phyloP scores from a whole-genome alignment of 2,113 vertebrate genomes.

The Heliornis fulica region DNA sequence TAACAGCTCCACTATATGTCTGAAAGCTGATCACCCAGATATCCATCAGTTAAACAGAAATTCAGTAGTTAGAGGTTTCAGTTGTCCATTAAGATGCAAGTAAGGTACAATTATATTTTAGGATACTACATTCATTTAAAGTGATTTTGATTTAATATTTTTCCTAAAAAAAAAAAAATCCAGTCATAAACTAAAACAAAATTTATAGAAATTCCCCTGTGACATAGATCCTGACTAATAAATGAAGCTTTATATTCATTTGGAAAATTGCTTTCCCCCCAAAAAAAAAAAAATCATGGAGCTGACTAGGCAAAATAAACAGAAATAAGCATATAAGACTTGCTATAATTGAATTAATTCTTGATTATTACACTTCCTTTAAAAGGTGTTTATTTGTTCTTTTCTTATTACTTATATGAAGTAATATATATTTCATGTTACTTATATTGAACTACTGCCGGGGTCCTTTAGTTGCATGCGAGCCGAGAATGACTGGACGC shows the following conservation, averaged over 20 bases:
- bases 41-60: background rate
- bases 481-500: no score
- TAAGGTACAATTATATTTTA: background rate
- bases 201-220: background rate
- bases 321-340: background rate
- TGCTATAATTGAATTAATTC: background rate
- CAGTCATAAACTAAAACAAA: background rate
- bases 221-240: background rate
- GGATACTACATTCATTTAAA: background rate
- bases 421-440: background rate
- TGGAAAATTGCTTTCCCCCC: background rate
- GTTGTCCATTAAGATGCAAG: background rate
- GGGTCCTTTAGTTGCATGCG: no score
- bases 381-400: background rate
- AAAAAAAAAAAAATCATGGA: background rate
- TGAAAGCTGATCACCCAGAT: background rate
- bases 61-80: background rate
- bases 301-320: background rate
- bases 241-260: background rate
- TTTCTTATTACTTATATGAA: background rate
- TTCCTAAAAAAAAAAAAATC: background rate
- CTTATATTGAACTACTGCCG: background rate
- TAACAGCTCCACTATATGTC: background rate
- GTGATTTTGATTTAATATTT: background rate
- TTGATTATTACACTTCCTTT: background rate